Conservation (phyloP, 2,113 vertebrate genomes). For the Pica pica region DNA sequence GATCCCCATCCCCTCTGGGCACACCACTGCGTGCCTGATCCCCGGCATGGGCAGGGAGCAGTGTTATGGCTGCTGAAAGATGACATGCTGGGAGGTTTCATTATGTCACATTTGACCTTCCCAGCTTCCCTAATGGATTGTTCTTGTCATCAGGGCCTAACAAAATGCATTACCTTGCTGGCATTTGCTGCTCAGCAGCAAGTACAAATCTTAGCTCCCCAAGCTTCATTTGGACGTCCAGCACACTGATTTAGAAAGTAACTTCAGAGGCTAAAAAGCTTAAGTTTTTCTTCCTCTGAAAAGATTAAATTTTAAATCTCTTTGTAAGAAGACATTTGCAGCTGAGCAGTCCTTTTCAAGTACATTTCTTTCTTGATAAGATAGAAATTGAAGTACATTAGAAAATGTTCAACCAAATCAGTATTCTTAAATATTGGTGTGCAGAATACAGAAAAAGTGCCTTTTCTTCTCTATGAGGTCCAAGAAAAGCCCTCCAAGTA, state of each 20-base stretch:
- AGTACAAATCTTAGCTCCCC: background rate
- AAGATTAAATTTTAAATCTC: slow-evolving; percentile 24
- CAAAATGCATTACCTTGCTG: background rate
- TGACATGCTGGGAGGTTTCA: background rate
- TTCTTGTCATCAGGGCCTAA: background rate
- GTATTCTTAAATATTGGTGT: background rate
- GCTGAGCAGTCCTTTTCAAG: background rate
- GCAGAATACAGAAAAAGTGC: background rate
- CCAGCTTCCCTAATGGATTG: background rate
- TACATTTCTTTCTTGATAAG: background rate
- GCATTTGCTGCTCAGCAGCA: background rate
- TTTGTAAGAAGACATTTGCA: slow-evolving; percentile 4
- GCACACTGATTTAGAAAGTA: background rate
- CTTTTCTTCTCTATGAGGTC: background rate
- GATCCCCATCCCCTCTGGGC: background rate
- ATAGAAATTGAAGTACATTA: background rate
- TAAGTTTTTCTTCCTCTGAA: background rate
- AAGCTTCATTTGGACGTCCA: background rate
- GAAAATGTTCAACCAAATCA: background rate
- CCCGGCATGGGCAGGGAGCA: background rate
- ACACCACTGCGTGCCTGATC: rapidly evolving
- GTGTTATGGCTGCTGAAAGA: background rate
- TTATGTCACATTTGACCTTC: background rate
- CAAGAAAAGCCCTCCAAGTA: background rate
- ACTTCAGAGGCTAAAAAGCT: background rate